Evolutionary conservation across 2,888 invertebrate genomes (phyloP).

Genomic region (Thymelicus lineola): DNA sequence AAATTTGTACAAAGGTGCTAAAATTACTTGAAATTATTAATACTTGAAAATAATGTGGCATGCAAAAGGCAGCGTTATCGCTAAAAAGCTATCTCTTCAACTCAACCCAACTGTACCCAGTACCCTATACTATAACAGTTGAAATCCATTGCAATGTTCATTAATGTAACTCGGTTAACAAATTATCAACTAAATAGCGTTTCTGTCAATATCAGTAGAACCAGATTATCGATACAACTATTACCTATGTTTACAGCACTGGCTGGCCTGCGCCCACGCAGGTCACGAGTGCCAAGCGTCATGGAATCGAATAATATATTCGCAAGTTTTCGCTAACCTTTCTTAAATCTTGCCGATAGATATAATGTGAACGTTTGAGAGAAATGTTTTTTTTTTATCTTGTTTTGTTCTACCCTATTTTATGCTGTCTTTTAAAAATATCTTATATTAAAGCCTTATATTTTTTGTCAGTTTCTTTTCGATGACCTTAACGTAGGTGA

Average conservation of each 20-base stretch:
- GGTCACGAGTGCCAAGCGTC: constrained; percentile 80
- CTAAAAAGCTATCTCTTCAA: too few species aligned
- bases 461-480: too few species aligned
- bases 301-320: constrained; percentile 79
- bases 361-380: background rate
- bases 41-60: too few species aligned
- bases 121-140: background rate
- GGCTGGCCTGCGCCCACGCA: constrained; percentile 73
- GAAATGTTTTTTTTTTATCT: background rate
- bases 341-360: constrained; percentile 43
- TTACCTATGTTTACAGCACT: constrained; percentile 52
- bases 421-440: too few species aligned
- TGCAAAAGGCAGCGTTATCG: too few species aligned
- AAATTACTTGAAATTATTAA: too few species aligned
- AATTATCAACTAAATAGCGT: background rate
- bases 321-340: constrained; percentile 64
- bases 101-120: too few species aligned
- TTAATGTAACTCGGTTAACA: background rate
- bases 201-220: constrained; percentile 45
- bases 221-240: constrained; percentile 22
- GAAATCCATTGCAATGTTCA: background rate
- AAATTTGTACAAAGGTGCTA: too few species aligned
- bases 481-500: too few species aligned
- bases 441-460: too few species aligned
- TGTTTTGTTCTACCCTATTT: too few species aligned